Percentiles rank a stretch among this genome's conserved stretches.
Evolutionary conservation across 2,113 vertebrate species (phyloP).

Genomic region (Conger conger): DNA sequence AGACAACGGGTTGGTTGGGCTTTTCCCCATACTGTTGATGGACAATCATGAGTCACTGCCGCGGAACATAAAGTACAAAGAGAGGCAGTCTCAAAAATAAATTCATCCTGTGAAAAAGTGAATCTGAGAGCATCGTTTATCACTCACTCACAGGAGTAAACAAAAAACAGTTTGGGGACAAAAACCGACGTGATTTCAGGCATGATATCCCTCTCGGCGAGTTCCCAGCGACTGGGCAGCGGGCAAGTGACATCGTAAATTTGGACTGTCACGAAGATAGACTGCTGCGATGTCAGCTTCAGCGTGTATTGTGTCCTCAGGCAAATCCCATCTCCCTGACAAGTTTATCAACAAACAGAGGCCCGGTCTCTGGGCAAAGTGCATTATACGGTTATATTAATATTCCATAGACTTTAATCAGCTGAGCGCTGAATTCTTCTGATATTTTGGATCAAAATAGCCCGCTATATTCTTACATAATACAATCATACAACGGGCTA

Average conservation of each 20-base stretch:
- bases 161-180: not conserved
- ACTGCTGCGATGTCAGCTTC: not conserved
- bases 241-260: not conserved
- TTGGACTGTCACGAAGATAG: not conserved
- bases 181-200: not conserved
- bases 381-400: not conserved
- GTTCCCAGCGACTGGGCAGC: not conserved
- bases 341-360: not conserved
- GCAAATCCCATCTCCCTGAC: not conserved
- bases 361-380: not conserved
- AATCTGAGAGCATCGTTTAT: not conserved
- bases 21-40: not conserved
- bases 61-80: not conserved
- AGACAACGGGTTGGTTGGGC: not conserved
- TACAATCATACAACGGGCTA: not conserved
- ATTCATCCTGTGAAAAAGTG: not conserved
- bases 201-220: not conserved
- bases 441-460: not conserved
- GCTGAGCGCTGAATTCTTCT: not conserved
- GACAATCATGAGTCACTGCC: not conserved
- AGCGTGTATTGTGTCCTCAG: not conserved
- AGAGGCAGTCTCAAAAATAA: not conserved
- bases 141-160: not conserved
- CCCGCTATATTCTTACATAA: not conserved
- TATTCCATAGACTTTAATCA: not conserved